Percentiles rank a stretch among this genome's conserved stretches.
Evolutionary conservation across 2,888 invertebrate species (phyloP).

Genomic region (Acronicta aceris): DNA sequence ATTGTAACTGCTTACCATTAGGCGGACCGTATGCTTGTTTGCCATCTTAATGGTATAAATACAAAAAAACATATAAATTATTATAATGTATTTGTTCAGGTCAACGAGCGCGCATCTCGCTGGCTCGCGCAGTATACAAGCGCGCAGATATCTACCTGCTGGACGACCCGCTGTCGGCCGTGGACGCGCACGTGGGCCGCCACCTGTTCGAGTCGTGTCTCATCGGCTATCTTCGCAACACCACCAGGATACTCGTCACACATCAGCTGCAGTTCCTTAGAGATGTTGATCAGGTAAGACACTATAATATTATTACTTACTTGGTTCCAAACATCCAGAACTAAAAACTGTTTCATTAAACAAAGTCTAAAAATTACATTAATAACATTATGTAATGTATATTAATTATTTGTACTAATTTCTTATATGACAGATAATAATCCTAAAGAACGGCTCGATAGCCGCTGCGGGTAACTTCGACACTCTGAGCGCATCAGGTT

Average conservation of each 20-base stretch:
- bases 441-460: slow-evolving; percentile 88
- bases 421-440: slow-evolving; percentile 81
- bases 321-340: no score
- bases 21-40: no score
- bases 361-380: no score
- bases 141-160: slow-evolving; percentile 96
- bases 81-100: slow-evolving; percentile 74
- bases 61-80: no score
- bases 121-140: slow-evolving; percentile 96
- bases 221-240: slow-evolving; percentile 90
- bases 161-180: slow-evolving; percentile 97
- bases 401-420: no score
- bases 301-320: neutral
- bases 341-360: no score
- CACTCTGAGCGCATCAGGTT: slow-evolving; percentile 92
- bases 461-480: slow-evolving; percentile 92
- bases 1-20: no score
- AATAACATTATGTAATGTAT: no score
- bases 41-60: no score
- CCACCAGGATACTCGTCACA: slow-evolving; percentile 93
- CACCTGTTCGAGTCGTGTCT: slow-evolving; percentile 96
- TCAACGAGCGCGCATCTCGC: slow-evolving; percentile 96
- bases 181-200: slow-evolving; percentile 97
- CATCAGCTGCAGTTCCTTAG: slow-evolving; percentile 92
- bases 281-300: slow-evolving; percentile 84